Evolutionary conservation across 2,113 vertebrate species (phyloP).

Genomic region (Limanda limanda): DNA sequence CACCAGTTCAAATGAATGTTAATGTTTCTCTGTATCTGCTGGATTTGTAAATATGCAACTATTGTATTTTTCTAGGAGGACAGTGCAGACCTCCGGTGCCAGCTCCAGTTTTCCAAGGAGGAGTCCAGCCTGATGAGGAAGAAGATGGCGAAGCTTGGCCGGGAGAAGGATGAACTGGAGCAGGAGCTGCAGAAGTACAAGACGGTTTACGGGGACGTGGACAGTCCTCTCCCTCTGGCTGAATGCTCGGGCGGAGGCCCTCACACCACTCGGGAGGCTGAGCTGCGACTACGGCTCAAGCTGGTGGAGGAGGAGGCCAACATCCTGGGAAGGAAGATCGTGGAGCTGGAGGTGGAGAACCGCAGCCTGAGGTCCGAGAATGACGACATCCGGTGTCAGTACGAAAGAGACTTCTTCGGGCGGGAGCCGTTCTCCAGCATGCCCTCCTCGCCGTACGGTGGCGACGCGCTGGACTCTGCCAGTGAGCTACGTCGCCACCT

Average conservation of each 20-base stretch:
- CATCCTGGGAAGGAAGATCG: constrained; percentile 96
- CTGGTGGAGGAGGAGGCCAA: constrained; percentile 98
- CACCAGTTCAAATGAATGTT: too few species aligned
- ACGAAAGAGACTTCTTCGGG: constrained; percentile 89
- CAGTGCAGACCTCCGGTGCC: constrained; percentile 95
- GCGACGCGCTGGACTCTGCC: constrained; percentile 90
- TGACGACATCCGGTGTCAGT: constrained; percentile 93
- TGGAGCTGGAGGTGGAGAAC: constrained; percentile 98
- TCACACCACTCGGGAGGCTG: constrained; percentile 94
- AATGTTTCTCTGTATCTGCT: too few species aligned
- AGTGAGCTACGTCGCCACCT: constrained; percentile 92
- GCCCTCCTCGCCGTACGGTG: constrained; percentile 91
- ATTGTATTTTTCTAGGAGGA: constrained; percentile 85
- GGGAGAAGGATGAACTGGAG: constrained; percentile 94
- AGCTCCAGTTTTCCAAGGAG: constrained; percentile 98
- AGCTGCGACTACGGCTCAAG: constrained; percentile 94
- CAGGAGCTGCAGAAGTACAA: constrained; percentile 98
- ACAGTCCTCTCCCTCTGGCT: constrained; percentile 89
- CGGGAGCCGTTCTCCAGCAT: constrained; percentile 91
- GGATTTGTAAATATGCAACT: background rate
- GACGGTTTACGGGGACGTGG: constrained; percentile 93
- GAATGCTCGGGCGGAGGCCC: constrained; percentile 91
- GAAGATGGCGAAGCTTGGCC: constrained; percentile 96
- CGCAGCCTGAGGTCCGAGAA: constrained; percentile 95
- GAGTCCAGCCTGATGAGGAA: constrained; percentile 95